Percentiles rank a stretch among this genome's conserved stretches.
Evolutionary conservation across 2,888 invertebrate genomes (phyloP).

Genomic region (Pteria penguin): DNA sequence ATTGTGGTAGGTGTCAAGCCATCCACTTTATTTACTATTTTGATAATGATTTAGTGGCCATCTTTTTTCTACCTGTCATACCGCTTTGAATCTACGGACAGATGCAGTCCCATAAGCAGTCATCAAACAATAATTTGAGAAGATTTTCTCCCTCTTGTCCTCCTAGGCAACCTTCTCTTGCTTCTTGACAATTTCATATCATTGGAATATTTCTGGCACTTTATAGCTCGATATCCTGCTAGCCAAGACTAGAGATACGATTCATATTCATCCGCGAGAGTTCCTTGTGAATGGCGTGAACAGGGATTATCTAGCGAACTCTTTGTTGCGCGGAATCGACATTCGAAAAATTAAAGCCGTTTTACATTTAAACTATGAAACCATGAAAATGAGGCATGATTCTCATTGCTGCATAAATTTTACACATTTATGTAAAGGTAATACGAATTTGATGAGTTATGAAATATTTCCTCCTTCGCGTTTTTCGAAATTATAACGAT

Average conservation of each 20-base stretch:
- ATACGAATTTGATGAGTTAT: slow-evolving; percentile 37
- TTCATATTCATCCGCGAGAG: slow-evolving; percentile 25
- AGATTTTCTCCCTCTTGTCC: slow-evolving; percentile 21
- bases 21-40: slow-evolving; percentile 41
- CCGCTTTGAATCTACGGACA: slow-evolving; percentile 44
- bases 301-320: slow-evolving; percentile 11
- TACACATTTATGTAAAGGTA: slow-evolving; percentile 28
- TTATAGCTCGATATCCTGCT: slow-evolving; percentile 50
- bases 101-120: slow-evolving; percentile 52
- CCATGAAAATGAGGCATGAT: slow-evolving; percentile 24
- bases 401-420: slow-evolving; percentile 39
- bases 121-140: slow-evolving; percentile 60
- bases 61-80: slow-evolving; percentile 24
- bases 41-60: slow-evolving; percentile 37
- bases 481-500: slow-evolving; percentile 31
- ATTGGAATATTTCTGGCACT: slow-evolving; percentile 50
- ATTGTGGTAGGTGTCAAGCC: slow-evolving; percentile 33
- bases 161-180: slow-evolving; percentile 53
- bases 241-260: slow-evolving; percentile 17
- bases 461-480: slow-evolving; percentile 35
- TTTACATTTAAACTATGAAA: slow-evolving; percentile 18
- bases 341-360: slow-evolving; percentile 12
- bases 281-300: background rate
- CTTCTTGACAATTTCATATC: slow-evolving; percentile 60
- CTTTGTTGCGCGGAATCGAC: slow-evolving; percentile 2